Base-by-base conservation (phyloP, 35 echinoderm and acorn worm genomes). In the Apostichopus californicus region DNA sequence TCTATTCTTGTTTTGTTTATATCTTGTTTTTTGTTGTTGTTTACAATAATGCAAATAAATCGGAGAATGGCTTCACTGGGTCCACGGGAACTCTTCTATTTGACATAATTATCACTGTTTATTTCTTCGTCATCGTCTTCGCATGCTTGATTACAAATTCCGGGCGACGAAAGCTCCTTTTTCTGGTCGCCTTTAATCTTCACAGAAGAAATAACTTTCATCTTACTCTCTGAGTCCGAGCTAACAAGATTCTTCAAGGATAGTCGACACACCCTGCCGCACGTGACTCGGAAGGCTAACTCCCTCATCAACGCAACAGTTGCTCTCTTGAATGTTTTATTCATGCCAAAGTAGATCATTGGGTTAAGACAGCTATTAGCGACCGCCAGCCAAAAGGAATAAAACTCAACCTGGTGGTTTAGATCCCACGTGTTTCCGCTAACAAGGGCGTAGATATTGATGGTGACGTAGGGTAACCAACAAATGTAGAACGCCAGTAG, bases 271-370 rank as follows among this genome's bases (percentile, higher is more conserved):
- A 80, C 7, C 78, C 11, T 80, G 22, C 59, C n/a, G 57, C 17
- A 71, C 2, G 86, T 87, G 57, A 64, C 22, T 22, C 28, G 22
- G 54, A 21, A 87, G 21, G 64, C 6, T 4, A 87, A 64, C 6
- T 34, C 23, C 1, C 26, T 66, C 54, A 87, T 28, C 18, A 87
- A 10, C 15, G n/a, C 12, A 6, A 87, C 64, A 59, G 86, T n/a
- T 9, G 86, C 65, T 56, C 88, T 73, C 34, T 78, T 73, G 54
- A 90, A 90, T 13, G 88, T 90, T 78, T 78, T 90, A 52, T 90
- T 90, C 88, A 90, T 53, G 14, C 88, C 88, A 25, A 90, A 77
- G 68, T 90, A 90, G 17, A 90, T 90, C 63, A 90, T 90, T 52
- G 88, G 88, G 56, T 90, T 90, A 46, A 90, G 28, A 23, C 73